These are phyloP conservation scores for Acropternis orthonyx DNA, from an alignment of 2,797 vertebrate species.

Conservation along the genomic window DNA sequence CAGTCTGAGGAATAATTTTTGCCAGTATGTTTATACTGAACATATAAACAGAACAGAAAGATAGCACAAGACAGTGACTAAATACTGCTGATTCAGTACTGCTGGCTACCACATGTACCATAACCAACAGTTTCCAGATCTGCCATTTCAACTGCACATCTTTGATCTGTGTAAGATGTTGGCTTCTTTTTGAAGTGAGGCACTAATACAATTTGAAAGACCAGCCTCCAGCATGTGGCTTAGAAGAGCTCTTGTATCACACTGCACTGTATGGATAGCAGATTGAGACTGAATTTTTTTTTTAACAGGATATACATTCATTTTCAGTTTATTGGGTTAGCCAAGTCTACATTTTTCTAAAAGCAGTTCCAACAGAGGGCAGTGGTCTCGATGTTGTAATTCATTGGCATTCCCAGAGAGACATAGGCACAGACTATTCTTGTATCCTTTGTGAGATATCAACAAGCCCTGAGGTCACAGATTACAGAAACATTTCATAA, in stretches of 20 bases:
- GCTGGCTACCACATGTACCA: not conserved
- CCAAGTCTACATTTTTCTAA: not conserved
- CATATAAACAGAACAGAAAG: not conserved
- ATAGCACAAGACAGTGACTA: not conserved
- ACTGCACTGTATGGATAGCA: not conserved
- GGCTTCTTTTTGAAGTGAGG: not conserved
- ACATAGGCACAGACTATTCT: not conserved
- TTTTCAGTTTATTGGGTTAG: not conserved
- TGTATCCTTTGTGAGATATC: not conserved
- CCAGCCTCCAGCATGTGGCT: not conserved
- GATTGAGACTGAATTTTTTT: not conserved
- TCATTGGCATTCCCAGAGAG: not conserved
- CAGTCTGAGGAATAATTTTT: not conserved
- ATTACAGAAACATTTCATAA: not conserved
- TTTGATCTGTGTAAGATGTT: not conserved
- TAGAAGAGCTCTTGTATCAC: not conserved
- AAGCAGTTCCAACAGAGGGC: not conserved
- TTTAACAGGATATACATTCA: not conserved
- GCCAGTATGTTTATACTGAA: not conserved
- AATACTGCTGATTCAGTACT: not conserved
- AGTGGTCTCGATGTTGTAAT: not conserved
- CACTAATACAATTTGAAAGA: not conserved
- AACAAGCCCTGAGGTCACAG: not conserved
- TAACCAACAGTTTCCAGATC: not conserved
- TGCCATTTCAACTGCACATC: not conserved